Evolutionary conservation across 2,113 vertebrate genomes (phyloP).

Genomic region (Lota lota): DNA sequence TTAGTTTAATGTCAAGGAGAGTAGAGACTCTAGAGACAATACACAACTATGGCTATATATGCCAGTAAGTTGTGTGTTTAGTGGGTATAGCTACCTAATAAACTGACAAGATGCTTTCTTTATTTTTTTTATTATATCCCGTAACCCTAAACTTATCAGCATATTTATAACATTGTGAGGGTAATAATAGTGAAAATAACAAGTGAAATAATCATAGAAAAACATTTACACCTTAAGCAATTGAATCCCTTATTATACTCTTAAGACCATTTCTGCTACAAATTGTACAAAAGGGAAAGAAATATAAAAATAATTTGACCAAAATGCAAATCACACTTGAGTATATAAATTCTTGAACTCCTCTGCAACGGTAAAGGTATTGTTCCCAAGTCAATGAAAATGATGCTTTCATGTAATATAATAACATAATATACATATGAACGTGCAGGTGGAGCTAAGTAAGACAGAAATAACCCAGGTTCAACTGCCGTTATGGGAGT

Average conservation of each 20-base stretch:
- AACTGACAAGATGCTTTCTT: neutral
- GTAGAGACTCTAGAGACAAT: too few relatives aligned
- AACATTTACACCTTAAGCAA: slow-evolving; percentile 23
- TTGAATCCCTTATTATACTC: slow-evolving; percentile 57
- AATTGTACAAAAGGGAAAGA: slow-evolving; percentile 49
- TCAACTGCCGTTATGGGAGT: too few relatives aligned
- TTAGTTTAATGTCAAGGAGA: too few relatives aligned
- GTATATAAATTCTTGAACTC: too few relatives aligned
- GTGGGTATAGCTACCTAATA: too few relatives aligned
- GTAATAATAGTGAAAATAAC: neutral
- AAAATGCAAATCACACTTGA: neutral
- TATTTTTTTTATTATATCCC: neutral
- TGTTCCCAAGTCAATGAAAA: neutral
- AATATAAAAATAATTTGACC: slow-evolving; percentile 13
- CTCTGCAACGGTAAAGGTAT: neutral
- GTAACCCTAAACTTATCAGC: too few relatives aligned
- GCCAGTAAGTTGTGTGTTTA: too few relatives aligned
- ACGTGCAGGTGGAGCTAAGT: too few relatives aligned
- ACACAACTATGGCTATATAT: too few relatives aligned
- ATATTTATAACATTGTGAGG: neutral
- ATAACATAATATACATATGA: too few relatives aligned
- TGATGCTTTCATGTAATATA: too few relatives aligned
- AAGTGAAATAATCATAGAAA: neutral
- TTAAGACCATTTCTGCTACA: slow-evolving; percentile 53
- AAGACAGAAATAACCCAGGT: too few relatives aligned